A percentile compares a stretch with the other conserved stretches of the same genome.
phyloP scores from a whole-genome alignment of 2,113 vertebrate species.

The Sitta europaea region DNA sequence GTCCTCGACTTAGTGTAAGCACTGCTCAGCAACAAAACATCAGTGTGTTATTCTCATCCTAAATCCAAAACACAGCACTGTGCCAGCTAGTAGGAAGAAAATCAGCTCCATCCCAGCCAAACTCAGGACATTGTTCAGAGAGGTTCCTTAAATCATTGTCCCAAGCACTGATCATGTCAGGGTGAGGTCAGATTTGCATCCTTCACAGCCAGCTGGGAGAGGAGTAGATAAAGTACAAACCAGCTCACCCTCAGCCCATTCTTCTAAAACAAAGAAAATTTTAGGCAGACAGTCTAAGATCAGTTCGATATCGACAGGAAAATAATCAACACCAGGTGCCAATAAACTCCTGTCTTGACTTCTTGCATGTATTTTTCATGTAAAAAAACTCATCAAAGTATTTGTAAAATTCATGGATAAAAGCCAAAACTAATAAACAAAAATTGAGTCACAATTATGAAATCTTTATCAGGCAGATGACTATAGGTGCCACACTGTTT shows the following conservation, averaged over 20 bases:
- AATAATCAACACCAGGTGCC: neutral
- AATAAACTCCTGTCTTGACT: neutral
- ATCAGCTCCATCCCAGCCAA: neutral
- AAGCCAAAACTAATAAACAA: neutral
- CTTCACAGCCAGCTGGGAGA: neutral
- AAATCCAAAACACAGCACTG: neutral
- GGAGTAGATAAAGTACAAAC: neutral
- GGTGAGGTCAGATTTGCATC: neutral
- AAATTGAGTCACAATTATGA: neutral
- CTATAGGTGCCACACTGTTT: neutral
- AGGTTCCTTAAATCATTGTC: neutral
- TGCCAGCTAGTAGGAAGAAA: neutral
- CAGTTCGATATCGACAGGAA: neutral
- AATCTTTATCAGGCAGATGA: neutral
- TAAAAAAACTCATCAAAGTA: neutral
- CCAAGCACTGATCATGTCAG: neutral
- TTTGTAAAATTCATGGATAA: neutral
- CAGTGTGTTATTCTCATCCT: neutral
- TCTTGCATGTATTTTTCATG: neutral
- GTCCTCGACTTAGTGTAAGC: neutral
- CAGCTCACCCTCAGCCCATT: neutral
- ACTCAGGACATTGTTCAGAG: neutral
- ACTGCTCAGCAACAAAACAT: neutral
- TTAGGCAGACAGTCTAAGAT: neutral
- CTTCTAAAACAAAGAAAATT: neutral